phyloP scores from a whole-genome alignment of 2,113 vertebrate genomes.

The Taxidea taxus region DNA sequence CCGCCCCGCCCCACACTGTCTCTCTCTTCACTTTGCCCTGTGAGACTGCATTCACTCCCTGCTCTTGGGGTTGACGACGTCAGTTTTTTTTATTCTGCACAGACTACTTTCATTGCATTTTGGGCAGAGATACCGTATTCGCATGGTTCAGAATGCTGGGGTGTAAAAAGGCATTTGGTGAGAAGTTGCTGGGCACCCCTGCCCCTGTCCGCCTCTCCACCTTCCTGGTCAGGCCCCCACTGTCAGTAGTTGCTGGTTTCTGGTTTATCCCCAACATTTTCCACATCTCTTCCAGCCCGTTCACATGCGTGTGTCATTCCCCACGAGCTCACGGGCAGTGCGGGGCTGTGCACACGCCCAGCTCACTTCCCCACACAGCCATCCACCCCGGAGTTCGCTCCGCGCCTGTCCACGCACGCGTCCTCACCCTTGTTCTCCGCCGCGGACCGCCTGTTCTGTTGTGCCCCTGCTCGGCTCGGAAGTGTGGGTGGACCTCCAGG shows the following conservation, averaged over 20 bases:
- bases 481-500: too few relatives aligned
- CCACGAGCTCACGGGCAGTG: fast-evolving
- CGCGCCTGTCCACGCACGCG: fast-evolving
- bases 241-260: too few relatives aligned
- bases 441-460: fast-evolving
- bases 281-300: not conserved
- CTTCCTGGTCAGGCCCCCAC: not conserved
- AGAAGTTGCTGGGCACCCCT: not conserved
- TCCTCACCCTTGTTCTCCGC: fast-evolving
- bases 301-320: fast-evolving
- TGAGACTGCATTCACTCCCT: fast-evolving
- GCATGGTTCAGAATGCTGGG: not conserved
- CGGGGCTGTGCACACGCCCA: fast-evolving
- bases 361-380: not conserved
- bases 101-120: not conserved
- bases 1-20: not conserved
- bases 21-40: not conserved
- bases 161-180: fast-evolving
- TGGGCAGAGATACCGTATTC: not conserved
- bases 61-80: too few relatives aligned
- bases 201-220: fast-evolving
- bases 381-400: not conserved
- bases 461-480: fast-evolving
- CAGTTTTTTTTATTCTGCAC: not conserved
- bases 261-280: not conserved